phyloP scores from a whole-genome alignment of 2,888 invertebrate genomes.

The Branchinecta sandiegonensis region DNA sequence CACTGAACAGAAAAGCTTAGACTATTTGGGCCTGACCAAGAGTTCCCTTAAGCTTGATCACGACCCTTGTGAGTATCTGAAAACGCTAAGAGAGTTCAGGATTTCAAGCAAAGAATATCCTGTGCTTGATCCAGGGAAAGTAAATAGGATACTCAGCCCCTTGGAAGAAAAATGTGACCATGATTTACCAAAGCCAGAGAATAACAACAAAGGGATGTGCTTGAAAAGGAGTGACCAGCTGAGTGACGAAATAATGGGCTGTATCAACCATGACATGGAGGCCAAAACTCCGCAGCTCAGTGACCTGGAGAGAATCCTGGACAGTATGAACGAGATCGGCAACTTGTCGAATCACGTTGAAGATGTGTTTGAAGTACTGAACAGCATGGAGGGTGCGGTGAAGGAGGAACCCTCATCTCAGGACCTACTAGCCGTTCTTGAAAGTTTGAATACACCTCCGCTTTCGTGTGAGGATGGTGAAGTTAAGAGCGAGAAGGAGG shows the following conservation, averaged over 20 bases:
- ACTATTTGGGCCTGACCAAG: neutral
- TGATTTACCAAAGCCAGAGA: neutral
- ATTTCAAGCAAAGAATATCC: conserved; percentile 13
- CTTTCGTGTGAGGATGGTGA: neutral
- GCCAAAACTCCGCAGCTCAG: neutral
- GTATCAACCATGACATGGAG: neutral
- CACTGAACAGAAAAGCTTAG: neutral
- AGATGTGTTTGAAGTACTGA: conserved; percentile 58
- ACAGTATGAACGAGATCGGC: neutral
- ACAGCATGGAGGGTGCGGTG: conserved; percentile 45
- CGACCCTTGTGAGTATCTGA: neutral
- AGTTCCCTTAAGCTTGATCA: neutral
- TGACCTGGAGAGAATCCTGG: neutral
- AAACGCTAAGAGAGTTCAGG: neutral
- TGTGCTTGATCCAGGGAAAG: neutral
- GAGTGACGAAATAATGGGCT: neutral
- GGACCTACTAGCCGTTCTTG: conserved; percentile 18
- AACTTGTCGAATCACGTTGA: conserved; percentile 34
- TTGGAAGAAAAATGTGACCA: neutral
- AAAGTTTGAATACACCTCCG: neutral
- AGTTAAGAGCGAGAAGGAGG: neutral
- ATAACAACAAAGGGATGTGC: neutral
- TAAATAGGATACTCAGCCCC: conserved; percentile 1
- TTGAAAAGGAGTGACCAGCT: neutral
- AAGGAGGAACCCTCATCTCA: neutral